These are phyloP conservation scores for Aporrectodea caliginosa DNA, from an alignment of 1,140 invertebrate genomes.

Conservation along the genomic window DNA sequence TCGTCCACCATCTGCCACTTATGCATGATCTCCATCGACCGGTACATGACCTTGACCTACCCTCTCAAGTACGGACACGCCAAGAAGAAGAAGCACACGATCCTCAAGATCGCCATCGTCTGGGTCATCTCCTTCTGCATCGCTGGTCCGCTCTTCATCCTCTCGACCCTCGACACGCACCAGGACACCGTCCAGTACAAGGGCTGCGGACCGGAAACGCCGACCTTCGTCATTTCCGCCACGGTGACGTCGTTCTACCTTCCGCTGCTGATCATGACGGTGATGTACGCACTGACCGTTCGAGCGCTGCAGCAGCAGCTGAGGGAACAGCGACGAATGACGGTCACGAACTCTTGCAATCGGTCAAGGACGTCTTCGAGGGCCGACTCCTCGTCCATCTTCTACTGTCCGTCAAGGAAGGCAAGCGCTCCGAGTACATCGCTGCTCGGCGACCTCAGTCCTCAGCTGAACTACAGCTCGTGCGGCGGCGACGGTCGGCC, in stretches of 20 bases:
- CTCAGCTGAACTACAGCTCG: background rate
- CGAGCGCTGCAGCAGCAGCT: conserved; percentile 45
- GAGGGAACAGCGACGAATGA: conserved; percentile 28
- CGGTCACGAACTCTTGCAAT: conserved; percentile 21
- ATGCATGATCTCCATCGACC: conserved; percentile 85
- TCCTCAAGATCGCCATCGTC: conserved; percentile 76
- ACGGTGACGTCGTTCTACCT: conserved; percentile 89
- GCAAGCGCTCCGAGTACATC: background rate
- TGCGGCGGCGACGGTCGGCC: background rate
- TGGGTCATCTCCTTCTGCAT: conserved; percentile 81
- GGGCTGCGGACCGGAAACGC: conserved; percentile 71
- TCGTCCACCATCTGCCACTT: conserved; percentile 89
- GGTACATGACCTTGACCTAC: conserved; percentile 53
- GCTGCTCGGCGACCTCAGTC: background rate
- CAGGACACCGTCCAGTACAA: conserved; percentile 12
- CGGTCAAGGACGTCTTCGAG: conserved; percentile 3
- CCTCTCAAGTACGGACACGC: conserved; percentile 56
- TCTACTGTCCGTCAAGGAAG: conserved; percentile 5
- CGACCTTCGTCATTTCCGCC: conserved; percentile 80
- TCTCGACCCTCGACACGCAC: conserved; percentile 63
- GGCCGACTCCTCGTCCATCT: conserved; percentile 10
- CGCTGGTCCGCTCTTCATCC: conserved; percentile 76
- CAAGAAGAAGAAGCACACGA: conserved; percentile 57
- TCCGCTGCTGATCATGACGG: conserved; percentile 82
- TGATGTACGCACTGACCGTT: conserved; percentile 84